Percentiles rank a stretch among this genome's conserved stretches.
Evolutionary conservation across 1,140 invertebrate species (phyloP).

Genomic region (Olivierus martensii): DNA sequence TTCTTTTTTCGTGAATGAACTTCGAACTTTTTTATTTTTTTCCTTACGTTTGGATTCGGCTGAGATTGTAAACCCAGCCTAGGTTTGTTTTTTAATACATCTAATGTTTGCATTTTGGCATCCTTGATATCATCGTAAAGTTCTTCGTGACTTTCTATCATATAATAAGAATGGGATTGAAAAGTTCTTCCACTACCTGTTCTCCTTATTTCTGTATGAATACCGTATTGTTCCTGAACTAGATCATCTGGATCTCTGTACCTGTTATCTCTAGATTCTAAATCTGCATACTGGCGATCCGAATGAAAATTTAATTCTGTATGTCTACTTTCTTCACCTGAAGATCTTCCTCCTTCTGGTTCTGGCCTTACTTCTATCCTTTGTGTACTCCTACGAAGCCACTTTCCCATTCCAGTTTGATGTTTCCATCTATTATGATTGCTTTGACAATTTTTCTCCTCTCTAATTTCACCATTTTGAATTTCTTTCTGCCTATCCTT

Average conservation of each 20-base stretch:
- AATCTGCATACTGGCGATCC: too few relatives aligned
- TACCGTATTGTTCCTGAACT: conserved; percentile 4
- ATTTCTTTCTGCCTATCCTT: conserved; percentile 47
- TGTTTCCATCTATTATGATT: conserved; percentile 44
- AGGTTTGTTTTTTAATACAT: conserved; percentile 2
- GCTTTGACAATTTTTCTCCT: too few relatives aligned
- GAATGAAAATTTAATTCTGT: background rate
- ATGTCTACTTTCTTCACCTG: conserved; percentile 11
- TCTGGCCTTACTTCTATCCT: conserved; percentile 1
- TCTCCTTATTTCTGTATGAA: conserved; percentile 6
- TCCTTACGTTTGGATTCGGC: conserved; percentile 9
- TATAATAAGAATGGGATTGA: conserved; percentile 14
- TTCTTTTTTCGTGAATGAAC: conserved; percentile 5
- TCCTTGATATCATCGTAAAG: background rate
- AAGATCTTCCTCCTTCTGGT: conserved; percentile 13
- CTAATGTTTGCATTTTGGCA: background rate
- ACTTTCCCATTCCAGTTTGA: conserved; percentile 18
- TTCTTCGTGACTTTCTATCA: conserved; percentile 11
- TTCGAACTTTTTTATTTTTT: conserved; percentile 11
- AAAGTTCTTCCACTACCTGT: conserved; percentile 12
- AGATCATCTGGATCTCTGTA: too few relatives aligned
- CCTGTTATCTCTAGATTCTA: too few relatives aligned
- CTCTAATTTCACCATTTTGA: too few relatives aligned
- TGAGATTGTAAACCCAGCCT: conserved; percentile 5
- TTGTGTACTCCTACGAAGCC: background rate